Base-by-base conservation (phyloP, 2,888 invertebrate species). In the Cataglyphis rosenhaueri region DNA sequence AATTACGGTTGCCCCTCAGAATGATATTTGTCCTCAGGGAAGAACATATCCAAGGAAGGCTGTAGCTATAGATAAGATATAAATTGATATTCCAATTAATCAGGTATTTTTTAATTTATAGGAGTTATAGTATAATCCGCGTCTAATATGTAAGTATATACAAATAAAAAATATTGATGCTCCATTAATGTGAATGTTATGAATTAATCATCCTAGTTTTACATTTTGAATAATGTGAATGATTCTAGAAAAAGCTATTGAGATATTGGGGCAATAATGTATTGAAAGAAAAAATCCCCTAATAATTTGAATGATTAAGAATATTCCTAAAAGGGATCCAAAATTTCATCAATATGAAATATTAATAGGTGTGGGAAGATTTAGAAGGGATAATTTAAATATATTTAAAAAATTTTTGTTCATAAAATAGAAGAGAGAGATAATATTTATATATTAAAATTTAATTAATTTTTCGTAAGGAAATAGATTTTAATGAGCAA, bases 11-110 rank as follows among this genome's bases (percentile, higher is more conserved):
- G 97, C 97, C 1, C 97, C 97, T 96, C 97, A 97, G 93, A 97
- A 97, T 0, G 97, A 97, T 96, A 97, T 97, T 96, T 97, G 97
- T 9, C 97, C 97, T 95, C 97, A 97, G 0, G 97, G 97, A 91
- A 97, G 87, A 0, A 97, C 97, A 95, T 97, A 97, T 0, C 97
- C 97, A 95, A 97, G 95, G 94, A 97, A 97, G 32, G 97, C 97
- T 68, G 97, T 96, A 92, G 95, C 96, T 96, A 97, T 97, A 86
- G 96, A 94, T 93, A 96, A 75, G 90, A 97, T 96, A 94, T 97
- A 93, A 93, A 97, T 96, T 84, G 96, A 95, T 71, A 96, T 95
- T 73, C 97, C 97, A 1, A 96, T 89, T 91, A 95, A 93, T 97
- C 97, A 97, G 0, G 96, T 96, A 87, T 95, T 93, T 85, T 96